These are phyloP conservation scores for Theocolax elegans DNA, from an alignment of 1,140 invertebrate species.

Conservation along the genomic window DNA sequence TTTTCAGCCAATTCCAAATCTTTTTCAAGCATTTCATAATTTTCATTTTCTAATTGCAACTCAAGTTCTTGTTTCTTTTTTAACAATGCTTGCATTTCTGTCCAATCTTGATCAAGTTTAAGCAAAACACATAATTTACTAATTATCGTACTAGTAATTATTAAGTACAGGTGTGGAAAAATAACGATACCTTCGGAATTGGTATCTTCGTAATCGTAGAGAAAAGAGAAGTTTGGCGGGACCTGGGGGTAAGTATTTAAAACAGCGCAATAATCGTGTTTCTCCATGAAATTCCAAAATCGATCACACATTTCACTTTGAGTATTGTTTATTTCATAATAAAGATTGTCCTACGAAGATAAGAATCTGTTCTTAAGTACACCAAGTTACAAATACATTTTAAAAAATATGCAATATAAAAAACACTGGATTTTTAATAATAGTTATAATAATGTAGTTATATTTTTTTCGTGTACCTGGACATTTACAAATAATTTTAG, in stretches of 20 bases:
- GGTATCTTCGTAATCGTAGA: neutral
- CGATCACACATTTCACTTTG: constrained; percentile 47
- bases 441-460: no score
- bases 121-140: no score
- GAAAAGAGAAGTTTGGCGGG: constrained; percentile 5
- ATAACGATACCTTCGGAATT: neutral
- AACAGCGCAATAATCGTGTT: constrained; percentile 46
- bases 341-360: constrained; percentile 45
- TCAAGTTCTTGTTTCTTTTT: constrained; percentile 36
- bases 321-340: constrained; percentile 41
- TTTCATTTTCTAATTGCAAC: constrained; percentile 14
- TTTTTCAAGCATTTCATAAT: neutral
- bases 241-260: constrained; percentile 43
- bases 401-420: neutral
- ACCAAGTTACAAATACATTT: no score
- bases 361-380: no score
- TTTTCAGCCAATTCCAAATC: constrained; percentile 4
- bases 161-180: no score
- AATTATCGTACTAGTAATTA: no score
- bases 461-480: no score
- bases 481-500: no score
- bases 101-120: neutral
- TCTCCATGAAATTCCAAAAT: constrained; percentile 51
- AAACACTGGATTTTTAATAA: no score
- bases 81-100: constrained; percentile 36